A percentile compares a stretch with the other conserved stretches of the same genome.
These are phyloP conservation scores for Helicoverpa armigera DNA, from an alignment of 1,140 invertebrate species.

Conservation along the genomic window DNA sequence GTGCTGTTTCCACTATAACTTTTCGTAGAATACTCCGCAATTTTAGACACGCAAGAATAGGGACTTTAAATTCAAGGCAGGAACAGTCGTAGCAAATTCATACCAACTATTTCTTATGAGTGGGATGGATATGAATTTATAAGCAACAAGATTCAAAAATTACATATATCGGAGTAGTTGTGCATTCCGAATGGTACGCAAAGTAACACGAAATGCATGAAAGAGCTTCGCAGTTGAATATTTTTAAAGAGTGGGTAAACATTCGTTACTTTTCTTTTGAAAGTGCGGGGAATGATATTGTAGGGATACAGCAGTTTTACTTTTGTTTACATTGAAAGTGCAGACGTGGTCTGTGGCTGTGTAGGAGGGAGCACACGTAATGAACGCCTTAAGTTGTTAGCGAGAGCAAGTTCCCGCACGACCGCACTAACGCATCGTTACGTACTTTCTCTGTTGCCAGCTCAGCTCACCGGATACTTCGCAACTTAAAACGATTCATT, in stretches of 20 bases:
- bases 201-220: slow-evolving; percentile 28
- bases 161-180: slow-evolving; percentile 36
- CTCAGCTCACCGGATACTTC: slow-evolving; percentile 23
- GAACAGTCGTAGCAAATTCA: slow-evolving; percentile 10
- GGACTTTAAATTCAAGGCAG: slow-evolving; percentile 30
- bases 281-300: slow-evolving; percentile 20
- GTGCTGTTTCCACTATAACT: background rate
- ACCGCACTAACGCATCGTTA: slow-evolving; percentile 3
- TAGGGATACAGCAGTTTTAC: background rate
- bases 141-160: slow-evolving; percentile 41
- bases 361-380: background rate
- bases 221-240: slow-evolving; percentile 31
- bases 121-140: slow-evolving; percentile 39
- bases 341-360: background rate
- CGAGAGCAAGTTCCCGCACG: background rate
- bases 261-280: slow-evolving; percentile 44
- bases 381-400: slow-evolving; percentile 34
- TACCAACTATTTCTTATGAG: slow-evolving; percentile 3
- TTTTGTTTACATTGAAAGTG: slow-evolving; percentile 30
- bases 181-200: slow-evolving; percentile 24
- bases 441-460: background rate
- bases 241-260: slow-evolving; percentile 32
- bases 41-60: slow-evolving; percentile 32
- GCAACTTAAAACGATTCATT: background rate
- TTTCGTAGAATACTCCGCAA: slow-evolving; percentile 4